Conservation (phyloP, 2,888 invertebrate genomes). For the Drosophila differens region DNA sequence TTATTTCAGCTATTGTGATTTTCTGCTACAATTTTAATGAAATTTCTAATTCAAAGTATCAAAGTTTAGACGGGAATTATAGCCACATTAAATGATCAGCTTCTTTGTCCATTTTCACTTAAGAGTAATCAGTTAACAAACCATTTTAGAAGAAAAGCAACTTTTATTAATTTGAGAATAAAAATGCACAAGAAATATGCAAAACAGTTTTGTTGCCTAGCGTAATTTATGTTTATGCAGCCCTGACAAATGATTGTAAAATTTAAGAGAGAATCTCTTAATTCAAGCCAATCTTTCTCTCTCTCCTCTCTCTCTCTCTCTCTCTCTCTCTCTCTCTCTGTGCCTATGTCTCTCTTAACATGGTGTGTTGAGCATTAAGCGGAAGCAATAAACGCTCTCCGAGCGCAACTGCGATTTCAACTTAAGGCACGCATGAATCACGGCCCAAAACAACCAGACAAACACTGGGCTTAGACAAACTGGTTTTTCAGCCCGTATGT, state of each 20-base stretch:
- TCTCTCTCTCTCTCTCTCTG: neutral
- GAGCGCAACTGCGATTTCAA: conserved; percentile 48
- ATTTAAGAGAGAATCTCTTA: conserved; percentile 62
- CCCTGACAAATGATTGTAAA: conserved; percentile 36
- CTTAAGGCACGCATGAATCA: conserved; percentile 70
- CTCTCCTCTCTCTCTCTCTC: neutral
- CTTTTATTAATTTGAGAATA: neutral
- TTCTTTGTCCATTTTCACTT: neutral
- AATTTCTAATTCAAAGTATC: neutral
- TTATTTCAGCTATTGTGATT: neutral
- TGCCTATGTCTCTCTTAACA: neutral
- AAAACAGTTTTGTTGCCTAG: neutral
- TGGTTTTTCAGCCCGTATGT: conserved; percentile 53
- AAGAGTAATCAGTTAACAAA: neutral
- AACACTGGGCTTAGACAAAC: conserved; percentile 63
- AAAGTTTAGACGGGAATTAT: neutral
- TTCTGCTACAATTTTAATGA: neutral
- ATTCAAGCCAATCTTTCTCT: conserved; percentile 27
- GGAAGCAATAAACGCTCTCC: conserved; percentile 59
- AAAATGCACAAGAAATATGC: neutral
- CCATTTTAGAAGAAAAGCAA: neutral
- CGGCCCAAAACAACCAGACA: conserved; percentile 53
- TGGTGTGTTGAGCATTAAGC: conserved; percentile 55
- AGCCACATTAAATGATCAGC: neutral
- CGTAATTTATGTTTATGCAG: conserved; percentile 9